Conservation (phyloP, 1,140 invertebrate genomes). For the Hypothenemus hampei region DNA sequence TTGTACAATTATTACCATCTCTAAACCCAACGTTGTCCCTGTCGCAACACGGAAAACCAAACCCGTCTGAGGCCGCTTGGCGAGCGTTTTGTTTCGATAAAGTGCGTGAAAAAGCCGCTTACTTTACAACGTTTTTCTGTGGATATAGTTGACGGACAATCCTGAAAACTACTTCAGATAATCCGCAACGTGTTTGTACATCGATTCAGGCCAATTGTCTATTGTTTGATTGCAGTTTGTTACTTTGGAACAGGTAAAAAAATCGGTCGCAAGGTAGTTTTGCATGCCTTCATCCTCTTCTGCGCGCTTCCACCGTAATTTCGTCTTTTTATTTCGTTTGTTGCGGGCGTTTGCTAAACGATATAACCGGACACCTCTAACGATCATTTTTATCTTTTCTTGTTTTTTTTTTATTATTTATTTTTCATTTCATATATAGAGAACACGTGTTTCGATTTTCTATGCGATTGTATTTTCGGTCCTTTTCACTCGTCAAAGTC, state of each 20-base stretch:
- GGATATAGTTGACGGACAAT: slow-evolving; percentile 25
- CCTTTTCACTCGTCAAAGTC: no score
- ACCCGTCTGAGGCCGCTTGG: slow-evolving; percentile 28
- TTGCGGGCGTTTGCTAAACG: slow-evolving; percentile 16
- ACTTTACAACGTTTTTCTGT: slow-evolving; percentile 17
- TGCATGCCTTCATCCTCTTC: slow-evolving; percentile 26
- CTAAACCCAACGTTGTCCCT: slow-evolving; percentile 21
- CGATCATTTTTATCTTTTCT: no score
- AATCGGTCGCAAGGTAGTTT: slow-evolving; percentile 26
- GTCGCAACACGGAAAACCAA: slow-evolving; percentile 39
- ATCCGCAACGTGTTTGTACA: slow-evolving; percentile 3
- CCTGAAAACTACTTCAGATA: slow-evolving; percentile 25
- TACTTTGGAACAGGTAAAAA: slow-evolving; percentile 28
- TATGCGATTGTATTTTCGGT: no score
- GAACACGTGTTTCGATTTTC: no score
- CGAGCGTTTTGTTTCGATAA: slow-evolving; percentile 16
- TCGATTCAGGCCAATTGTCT: neutral
- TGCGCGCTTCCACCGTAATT: slow-evolving; percentile 27
- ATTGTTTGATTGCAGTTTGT: slow-evolving; percentile 11
- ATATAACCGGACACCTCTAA: no score
- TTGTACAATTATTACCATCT: no score
- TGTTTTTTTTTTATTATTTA: no score
- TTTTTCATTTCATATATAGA: no score
- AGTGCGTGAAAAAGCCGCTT: slow-evolving; percentile 29
- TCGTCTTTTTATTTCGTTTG: slow-evolving; percentile 20